These are phyloP conservation scores for Alloplasta piceator DNA, from an alignment of 2,888 invertebrate species.

Conservation along the genomic window DNA sequence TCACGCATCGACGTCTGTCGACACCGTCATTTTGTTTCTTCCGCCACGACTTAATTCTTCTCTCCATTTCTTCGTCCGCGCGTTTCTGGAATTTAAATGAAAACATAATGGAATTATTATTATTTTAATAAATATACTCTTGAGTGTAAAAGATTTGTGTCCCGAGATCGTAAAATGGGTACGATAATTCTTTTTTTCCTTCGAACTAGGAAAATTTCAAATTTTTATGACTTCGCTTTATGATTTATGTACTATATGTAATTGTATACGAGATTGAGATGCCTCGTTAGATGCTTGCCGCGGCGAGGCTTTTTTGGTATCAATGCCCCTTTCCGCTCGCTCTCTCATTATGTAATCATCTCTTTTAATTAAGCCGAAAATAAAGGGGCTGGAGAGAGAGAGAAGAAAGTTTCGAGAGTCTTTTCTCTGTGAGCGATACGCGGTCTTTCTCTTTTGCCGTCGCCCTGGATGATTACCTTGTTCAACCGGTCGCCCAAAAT, in stretches of 20 bases:
- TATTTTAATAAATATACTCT: too few relatives aligned
- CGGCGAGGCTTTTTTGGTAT: slow-evolving; percentile 55
- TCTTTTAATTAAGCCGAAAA: slow-evolving; percentile 73
- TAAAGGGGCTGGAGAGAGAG: slow-evolving; percentile 35
- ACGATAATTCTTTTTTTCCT: too few relatives aligned
- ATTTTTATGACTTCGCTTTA: too few relatives aligned
- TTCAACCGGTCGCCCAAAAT: slow-evolving; percentile 68
- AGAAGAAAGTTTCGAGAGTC: slow-evolving; percentile 45
- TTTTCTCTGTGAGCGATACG: slow-evolving; percentile 51
- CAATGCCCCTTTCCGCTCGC: slow-evolving; percentile 59
- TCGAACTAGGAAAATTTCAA: too few relatives aligned
- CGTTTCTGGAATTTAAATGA: background rate
- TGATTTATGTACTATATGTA: background rate
- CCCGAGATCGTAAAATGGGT: too few relatives aligned
- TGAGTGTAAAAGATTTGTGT: too few relatives aligned
- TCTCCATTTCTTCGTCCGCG: background rate
- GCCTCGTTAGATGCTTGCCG: slow-evolving; percentile 65
- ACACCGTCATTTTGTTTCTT: too few relatives aligned
- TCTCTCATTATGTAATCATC: slow-evolving; percentile 77
- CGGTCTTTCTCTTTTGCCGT: slow-evolving; percentile 56
- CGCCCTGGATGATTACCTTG: slow-evolving; percentile 68
- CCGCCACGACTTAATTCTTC: background rate
- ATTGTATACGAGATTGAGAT: slow-evolving; percentile 1
- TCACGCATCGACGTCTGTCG: background rate
- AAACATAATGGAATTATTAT: too few relatives aligned